Conservation (phyloP, 2,797 vertebrate species). For the Semotilus atromaculatus region DNA sequence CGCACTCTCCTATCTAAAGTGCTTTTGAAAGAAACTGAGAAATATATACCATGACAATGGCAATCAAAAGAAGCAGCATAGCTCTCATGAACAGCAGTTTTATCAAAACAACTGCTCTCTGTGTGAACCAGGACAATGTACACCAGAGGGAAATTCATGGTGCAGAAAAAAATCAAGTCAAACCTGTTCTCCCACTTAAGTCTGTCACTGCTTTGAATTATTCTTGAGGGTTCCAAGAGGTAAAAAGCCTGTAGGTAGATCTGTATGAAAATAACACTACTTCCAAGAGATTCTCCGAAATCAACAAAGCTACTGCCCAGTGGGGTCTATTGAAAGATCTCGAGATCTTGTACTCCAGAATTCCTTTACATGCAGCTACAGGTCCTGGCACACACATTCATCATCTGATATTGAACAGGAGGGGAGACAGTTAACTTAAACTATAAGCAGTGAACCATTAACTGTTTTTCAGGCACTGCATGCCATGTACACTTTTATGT, state of each 20-base stretch:
- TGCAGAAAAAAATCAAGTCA: slow-evolving; percentile 13
- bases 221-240: background rate
- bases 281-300: background rate
- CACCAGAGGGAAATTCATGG: background rate
- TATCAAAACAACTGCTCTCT: background rate
- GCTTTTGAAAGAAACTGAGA: background rate
- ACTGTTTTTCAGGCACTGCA: background rate
- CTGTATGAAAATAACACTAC: background rate
- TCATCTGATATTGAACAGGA: slow-evolving; percentile 1
- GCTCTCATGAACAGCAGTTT: background rate
- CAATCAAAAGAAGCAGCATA: background rate
- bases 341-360: background rate
- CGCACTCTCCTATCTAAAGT: background rate
- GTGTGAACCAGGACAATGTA: background rate
- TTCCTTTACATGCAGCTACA: slow-evolving; percentile 29
- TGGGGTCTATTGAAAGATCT: slow-evolving; percentile 14
- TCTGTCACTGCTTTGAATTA: slow-evolving; percentile 17
- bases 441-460: slow-evolving; percentile 18
- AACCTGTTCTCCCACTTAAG: slow-evolving; percentile 30
- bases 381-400: slow-evolving; percentile 22
- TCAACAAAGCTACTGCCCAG: slow-evolving; percentile 5
- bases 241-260: slow-evolving; percentile 23
- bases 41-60: background rate
- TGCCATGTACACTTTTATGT: background rate
- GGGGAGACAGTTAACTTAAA: background rate